phyloP scores from a whole-genome alignment of 2,797 vertebrate genomes.

The Halcyon leucocephala region DNA sequence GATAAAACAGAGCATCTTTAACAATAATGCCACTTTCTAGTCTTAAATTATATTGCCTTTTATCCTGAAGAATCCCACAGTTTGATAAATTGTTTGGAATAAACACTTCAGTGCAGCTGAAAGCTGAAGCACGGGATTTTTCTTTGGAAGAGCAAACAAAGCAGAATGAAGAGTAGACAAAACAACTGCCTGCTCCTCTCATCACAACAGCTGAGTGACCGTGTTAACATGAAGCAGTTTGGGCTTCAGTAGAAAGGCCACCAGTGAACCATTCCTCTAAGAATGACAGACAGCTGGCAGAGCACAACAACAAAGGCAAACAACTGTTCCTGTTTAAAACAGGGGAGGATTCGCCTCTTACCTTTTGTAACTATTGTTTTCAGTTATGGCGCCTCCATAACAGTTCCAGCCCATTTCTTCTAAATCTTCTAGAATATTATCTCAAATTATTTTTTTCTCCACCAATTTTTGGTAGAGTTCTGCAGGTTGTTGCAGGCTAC shows the following conservation, averaged over 20 bases:
- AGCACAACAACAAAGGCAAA: accelerated
- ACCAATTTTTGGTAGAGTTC: not conserved
- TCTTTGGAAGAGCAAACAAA: not conserved
- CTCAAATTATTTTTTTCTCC: not conserved
- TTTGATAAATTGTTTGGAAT: not conserved
- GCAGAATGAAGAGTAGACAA: not conserved
- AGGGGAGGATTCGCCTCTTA: not conserved
- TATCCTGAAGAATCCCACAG: not conserved
- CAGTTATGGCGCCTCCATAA: not conserved
- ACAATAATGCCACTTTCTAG: not conserved
- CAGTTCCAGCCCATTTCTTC: not conserved
- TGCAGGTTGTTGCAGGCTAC: not conserved
- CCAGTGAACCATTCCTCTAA: not conserved
- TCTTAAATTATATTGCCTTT: not conserved
- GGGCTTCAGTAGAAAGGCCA: not conserved
- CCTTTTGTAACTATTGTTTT: not conserved
- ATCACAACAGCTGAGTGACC: accelerated
- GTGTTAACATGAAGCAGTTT: not conserved
- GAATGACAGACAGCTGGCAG: not conserved
- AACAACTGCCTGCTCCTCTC: not conserved
- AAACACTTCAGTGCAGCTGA: not conserved
- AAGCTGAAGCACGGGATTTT: not conserved
- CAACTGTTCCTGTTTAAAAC: not conserved
- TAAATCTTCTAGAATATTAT: not conserved
- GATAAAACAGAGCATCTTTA: not conserved